These are phyloP conservation scores for Hyperoplus immaculatus DNA, from an alignment of 2,797 vertebrate genomes.

Conservation along the genomic window DNA sequence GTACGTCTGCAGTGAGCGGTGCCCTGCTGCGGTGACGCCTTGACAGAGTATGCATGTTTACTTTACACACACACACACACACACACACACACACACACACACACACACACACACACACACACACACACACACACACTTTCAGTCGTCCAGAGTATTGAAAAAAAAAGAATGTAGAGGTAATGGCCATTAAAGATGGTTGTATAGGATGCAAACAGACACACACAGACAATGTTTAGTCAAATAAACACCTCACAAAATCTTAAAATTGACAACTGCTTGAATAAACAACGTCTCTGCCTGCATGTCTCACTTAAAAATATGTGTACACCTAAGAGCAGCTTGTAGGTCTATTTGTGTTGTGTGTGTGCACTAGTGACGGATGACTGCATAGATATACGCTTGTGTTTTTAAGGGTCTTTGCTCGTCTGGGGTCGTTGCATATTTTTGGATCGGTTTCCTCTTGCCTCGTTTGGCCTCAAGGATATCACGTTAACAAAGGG, in stretches of 20 bases:
- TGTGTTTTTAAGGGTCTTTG: constrained; percentile 18
- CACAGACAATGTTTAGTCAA: no score
- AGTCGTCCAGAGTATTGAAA: no score
- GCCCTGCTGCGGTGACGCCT: constrained; percentile 64
- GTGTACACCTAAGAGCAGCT: not conserved
- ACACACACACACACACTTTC: not conserved
- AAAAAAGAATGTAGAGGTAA: no score
- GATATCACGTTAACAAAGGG: constrained; percentile 57
- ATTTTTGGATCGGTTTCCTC: constrained; percentile 32
- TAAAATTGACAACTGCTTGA: no score
- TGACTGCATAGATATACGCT: constrained; percentile 14
- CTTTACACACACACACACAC: not conserved
- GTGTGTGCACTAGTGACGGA: constrained; percentile 7
- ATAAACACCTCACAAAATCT: no score
- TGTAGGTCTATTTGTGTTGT: constrained; percentile 13
- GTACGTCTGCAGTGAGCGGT: constrained; percentile 64
- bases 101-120: not conserved
- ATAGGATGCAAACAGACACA: no score
- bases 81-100: not conserved
- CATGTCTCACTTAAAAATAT: no score
- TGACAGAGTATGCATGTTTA: constrained; percentile 37
- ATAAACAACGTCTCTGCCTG: no score
- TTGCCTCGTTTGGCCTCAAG: constrained; percentile 33
- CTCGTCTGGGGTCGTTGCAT: constrained; percentile 33
- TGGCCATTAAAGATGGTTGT: no score